A percentile compares a stretch with the other conserved stretches of the same genome.
Conservation (phyloP, 2,888 invertebrate genomes). For the Eupithecia tripunctaria region DNA sequence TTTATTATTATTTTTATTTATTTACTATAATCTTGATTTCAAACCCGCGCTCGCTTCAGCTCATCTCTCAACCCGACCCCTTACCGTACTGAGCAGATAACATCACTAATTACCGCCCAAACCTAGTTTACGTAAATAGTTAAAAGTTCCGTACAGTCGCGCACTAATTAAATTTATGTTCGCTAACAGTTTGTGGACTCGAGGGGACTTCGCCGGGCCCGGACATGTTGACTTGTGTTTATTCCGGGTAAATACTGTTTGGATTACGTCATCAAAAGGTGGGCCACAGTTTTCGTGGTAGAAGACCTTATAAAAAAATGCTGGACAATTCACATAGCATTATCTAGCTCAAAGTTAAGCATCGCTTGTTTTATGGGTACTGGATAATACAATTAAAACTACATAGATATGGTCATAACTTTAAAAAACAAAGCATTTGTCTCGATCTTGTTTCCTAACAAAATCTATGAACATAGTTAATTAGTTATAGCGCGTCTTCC, state of each 20-base stretch:
- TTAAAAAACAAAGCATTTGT: too few species aligned
- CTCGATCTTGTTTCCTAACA: too few species aligned
- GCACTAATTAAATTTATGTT: conserved; percentile 26
- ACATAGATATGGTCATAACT: too few species aligned
- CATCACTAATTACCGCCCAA: conserved; percentile 36
- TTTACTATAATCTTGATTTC: not conserved
- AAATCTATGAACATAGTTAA: too few species aligned
- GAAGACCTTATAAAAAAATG: too few species aligned
- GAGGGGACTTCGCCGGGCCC: conserved; percentile 7
- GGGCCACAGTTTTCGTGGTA: not conserved
- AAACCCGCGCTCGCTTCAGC: not conserved
- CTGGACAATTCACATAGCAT: too few species aligned
- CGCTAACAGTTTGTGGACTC: conserved; percentile 21
- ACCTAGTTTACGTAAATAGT: conserved; percentile 40
- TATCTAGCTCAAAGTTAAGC: too few species aligned
- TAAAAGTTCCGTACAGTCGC: conserved; percentile 38
- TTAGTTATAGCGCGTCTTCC: too few species aligned
- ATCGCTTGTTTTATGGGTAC: too few species aligned
- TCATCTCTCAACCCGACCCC: not conserved
- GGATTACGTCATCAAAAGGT: conserved; percentile 4
- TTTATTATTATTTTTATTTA: too few species aligned
- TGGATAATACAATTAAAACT: too few species aligned
- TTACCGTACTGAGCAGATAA: conserved; percentile 24
- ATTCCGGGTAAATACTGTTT: not conserved
- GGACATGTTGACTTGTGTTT: conserved; percentile 10